These are phyloP conservation scores for Coremacera marginata DNA, from an alignment of 2,888 invertebrate genomes.

Conservation along the genomic window DNA sequence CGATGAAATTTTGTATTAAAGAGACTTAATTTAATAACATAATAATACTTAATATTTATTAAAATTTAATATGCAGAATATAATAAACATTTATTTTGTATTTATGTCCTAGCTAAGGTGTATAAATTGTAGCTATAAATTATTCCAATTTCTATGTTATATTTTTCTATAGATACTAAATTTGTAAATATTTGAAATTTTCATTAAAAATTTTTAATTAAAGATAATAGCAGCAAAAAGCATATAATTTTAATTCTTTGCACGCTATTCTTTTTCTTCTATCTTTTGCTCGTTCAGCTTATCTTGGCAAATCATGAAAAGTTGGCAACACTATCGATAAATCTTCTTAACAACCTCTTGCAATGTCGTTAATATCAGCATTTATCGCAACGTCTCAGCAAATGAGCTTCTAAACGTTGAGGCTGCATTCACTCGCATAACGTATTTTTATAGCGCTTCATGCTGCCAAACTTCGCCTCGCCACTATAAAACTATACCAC, in stretches of 20 bases:
- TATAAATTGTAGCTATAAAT: too few species aligned
- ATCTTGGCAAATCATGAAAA: not conserved
- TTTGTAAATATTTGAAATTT: too few species aligned
- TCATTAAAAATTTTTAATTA: too few species aligned
- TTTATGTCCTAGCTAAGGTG: too few species aligned
- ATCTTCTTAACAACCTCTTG: not conserved
- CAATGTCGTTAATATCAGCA: not conserved
- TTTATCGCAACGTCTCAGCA: not conserved
- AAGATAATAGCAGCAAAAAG: too few species aligned
- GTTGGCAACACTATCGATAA: not conserved
- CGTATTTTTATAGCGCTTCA: not conserved
- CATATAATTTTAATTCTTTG: not conserved
- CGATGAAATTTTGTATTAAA: too few species aligned
- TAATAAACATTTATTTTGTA: too few species aligned
- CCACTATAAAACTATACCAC: not conserved
- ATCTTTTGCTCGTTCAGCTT: not conserved
- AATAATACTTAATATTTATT: not conserved
- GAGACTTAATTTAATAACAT: not conserved
- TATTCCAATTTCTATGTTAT: too few species aligned
- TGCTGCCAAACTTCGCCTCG: not conserved
- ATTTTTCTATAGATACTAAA: too few species aligned
- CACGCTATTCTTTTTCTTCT: not conserved
- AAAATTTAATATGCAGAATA: not conserved
- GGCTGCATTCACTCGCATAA: not conserved
- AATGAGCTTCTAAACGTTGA: slow-evolving; percentile 12